phyloP scores from a whole-genome alignment of 1,140 invertebrate genomes.

The Drosophila sechellia region DNA sequence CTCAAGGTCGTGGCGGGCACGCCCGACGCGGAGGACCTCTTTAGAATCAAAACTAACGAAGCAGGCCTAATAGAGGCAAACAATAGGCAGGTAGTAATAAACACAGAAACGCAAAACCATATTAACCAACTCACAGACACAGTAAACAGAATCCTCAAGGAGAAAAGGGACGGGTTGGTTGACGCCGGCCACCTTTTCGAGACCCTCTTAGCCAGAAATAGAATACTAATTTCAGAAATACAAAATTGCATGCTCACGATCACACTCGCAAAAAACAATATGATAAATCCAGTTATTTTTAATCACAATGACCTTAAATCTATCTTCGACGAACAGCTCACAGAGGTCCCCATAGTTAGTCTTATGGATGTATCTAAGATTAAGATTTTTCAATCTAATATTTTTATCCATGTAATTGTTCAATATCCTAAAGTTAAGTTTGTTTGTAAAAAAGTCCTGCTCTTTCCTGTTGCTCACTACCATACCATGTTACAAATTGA shows the following conservation, averaged over 20 bases:
- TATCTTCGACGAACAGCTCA: neutral
- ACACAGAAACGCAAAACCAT: neutral
- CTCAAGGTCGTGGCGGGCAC: no score
- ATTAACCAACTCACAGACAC: constrained; percentile 18
- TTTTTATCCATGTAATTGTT: neutral
- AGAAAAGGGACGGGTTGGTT: constrained; percentile 3
- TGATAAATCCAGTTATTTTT: neutral
- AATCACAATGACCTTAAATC: constrained; percentile 1
- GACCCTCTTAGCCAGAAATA: constrained; percentile 19
- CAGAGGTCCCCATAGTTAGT: no score
- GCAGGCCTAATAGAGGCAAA: no score
- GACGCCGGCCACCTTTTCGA: constrained; percentile 4
- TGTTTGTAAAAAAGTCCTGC: constrained; percentile 8
- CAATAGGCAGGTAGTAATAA: neutral
- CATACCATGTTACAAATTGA: neutral
- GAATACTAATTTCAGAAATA: constrained; percentile 22
- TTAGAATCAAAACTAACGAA: no score
- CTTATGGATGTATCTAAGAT: constrained; percentile 4
- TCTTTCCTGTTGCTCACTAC: constrained; percentile 1
- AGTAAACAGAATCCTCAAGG: constrained; percentile 11
- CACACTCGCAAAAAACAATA: constrained; percentile 8
- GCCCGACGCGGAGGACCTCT: no score
- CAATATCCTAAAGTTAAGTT: constrained; percentile 8
- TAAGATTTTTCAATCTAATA: constrained; percentile 1
- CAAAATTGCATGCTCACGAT: constrained; percentile 32